phyloP scores from a whole-genome alignment of 2,113 vertebrate species.

The Setophaga petechia region DNA sequence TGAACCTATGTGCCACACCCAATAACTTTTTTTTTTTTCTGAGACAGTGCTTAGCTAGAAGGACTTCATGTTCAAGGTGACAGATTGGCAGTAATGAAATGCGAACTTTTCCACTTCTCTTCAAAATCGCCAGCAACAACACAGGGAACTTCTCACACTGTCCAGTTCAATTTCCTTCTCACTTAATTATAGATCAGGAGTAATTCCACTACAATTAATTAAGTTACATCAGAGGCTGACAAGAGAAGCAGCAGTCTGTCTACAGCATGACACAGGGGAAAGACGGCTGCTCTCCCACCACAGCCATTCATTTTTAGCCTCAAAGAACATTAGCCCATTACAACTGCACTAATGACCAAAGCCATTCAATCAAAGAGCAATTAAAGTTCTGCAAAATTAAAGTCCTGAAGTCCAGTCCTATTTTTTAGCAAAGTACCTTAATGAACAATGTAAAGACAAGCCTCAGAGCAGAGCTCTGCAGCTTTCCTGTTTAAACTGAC shows the following conservation, averaged over 20 bases:
- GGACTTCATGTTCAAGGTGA: not conserved
- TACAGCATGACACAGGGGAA: not conserved
- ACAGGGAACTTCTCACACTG: conserved; percentile 49
- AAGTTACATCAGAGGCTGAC: conserved; percentile 42
- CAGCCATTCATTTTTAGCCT: not conserved
- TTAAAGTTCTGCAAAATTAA: not conserved
- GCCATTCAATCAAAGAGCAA: not conserved
- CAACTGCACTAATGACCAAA: not conserved
- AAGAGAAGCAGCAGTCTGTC: conserved; percentile 28
- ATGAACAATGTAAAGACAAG: not conserved
- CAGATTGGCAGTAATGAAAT: conserved; percentile 19
- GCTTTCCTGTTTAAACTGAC: not conserved
- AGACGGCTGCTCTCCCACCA: not conserved
- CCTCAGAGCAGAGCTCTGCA: not conserved
- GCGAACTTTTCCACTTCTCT: not conserved
- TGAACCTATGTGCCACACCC: not conserved
- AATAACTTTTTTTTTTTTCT: not conserved
- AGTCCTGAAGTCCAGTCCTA: not conserved
- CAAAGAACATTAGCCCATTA: not conserved
- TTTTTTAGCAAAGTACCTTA: not conserved
- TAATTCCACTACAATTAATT: conserved; percentile 59
- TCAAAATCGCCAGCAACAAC: conserved; percentile 26
- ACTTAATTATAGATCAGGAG: conserved; percentile 51
- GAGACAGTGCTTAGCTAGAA: not conserved
- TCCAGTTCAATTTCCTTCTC: conserved; percentile 51